Conservation (phyloP, 1,140 invertebrate species). For the Brachionus sp. region DNA sequence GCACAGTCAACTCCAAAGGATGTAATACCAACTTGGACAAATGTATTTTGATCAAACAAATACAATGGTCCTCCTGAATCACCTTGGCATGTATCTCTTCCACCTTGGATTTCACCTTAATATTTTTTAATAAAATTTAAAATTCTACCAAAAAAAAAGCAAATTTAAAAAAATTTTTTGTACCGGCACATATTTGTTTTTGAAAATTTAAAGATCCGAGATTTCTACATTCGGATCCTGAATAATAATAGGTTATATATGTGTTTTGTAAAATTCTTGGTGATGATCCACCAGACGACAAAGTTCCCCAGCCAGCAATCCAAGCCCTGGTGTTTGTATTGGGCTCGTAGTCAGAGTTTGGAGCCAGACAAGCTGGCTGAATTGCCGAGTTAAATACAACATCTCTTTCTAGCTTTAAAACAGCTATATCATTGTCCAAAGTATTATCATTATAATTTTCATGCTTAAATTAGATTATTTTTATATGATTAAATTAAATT, state of each 20-base stretch:
- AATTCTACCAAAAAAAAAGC: not conserved
- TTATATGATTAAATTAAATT: not conserved
- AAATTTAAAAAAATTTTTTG: not conserved
- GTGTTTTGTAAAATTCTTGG: not conserved
- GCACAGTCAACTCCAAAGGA: not conserved
- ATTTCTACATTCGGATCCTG: not conserved
- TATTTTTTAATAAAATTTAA: not conserved
- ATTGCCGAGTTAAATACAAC: not conserved
- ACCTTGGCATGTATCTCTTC: slow-evolving; percentile 17
- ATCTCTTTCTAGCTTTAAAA: slow-evolving; percentile 2
- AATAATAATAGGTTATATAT: not conserved
- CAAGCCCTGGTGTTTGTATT: not conserved
- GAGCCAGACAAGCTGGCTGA: not conserved
- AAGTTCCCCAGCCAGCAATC: not conserved
- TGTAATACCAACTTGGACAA: not conserved
- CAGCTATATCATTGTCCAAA: slow-evolving; percentile 10
- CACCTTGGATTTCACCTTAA: not conserved
- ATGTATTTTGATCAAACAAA: not conserved
- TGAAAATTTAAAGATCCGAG: slow-evolving; percentile 9
- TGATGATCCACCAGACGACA: not conserved
- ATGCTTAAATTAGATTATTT: not conserved
- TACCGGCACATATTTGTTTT: slow-evolving; percentile 35
- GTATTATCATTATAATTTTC: not conserved
- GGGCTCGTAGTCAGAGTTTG: not conserved
- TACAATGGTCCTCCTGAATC: slow-evolving; percentile 22